Evolutionary conservation across 2,113 vertebrate species (phyloP).

Genomic region (Connochaetes taurinus): DNA sequence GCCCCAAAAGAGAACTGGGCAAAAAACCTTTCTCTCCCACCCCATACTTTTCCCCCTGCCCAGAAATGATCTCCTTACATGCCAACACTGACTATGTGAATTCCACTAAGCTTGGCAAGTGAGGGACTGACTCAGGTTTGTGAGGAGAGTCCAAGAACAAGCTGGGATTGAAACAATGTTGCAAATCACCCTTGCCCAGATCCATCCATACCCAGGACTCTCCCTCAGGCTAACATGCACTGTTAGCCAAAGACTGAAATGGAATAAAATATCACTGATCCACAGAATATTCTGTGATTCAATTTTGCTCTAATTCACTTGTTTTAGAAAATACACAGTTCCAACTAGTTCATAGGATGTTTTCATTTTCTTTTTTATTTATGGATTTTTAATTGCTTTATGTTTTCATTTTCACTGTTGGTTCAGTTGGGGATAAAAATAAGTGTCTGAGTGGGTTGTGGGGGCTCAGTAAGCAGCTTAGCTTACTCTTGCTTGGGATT

Average conservation of each 20-base stretch:
- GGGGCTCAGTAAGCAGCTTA: background rate
- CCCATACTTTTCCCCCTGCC: background rate
- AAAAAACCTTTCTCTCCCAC: background rate
- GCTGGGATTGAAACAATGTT: background rate
- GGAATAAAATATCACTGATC: background rate
- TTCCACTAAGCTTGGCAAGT: background rate
- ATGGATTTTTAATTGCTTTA: background rate
- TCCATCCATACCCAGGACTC: background rate
- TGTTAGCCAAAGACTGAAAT: background rate
- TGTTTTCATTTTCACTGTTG: constrained; percentile 16
- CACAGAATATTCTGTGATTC: background rate
- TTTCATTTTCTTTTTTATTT: constrained; percentile 17
- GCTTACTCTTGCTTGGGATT: background rate
- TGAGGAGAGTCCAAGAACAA: background rate
- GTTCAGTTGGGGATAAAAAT: background rate
- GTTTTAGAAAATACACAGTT: background rate
- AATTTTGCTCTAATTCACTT: constrained; percentile 18
- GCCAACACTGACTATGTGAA: background rate
- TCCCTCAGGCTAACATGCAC: background rate
- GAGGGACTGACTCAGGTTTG: background rate
- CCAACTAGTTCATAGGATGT: background rate
- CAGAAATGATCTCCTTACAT: constrained; percentile 15
- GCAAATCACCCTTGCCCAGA: background rate
- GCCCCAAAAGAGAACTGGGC: background rate
- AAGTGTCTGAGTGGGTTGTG: background rate